phyloP scores from a whole-genome alignment of 2,797 vertebrate genomes.

The Furcifer pardalis region DNA sequence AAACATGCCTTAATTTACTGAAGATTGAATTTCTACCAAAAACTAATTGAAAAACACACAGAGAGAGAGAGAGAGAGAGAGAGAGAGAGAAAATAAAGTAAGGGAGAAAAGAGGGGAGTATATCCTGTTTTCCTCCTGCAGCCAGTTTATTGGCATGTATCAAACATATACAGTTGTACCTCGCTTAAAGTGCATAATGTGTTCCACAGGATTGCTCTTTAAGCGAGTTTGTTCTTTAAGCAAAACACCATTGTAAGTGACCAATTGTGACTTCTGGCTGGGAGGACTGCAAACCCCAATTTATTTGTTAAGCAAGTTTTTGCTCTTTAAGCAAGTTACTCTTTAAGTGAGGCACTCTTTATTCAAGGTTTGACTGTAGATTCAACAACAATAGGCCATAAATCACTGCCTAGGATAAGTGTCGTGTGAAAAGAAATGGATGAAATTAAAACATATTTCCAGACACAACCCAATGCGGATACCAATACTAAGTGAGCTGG shows the following conservation, averaged over 20 bases:
- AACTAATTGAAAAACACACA: neutral
- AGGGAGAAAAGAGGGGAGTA: neutral
- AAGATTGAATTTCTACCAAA: conserved; percentile 56
- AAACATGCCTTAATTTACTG: conserved; percentile 40
- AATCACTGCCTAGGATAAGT: conserved; percentile 67
- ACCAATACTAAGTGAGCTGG: conserved; percentile 58
- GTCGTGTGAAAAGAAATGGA: conserved; percentile 59
- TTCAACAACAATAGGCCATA: conserved; percentile 67
- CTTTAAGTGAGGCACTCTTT: too few relatives aligned
- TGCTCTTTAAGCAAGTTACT: too few relatives aligned
- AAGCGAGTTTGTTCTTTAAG: too few relatives aligned
- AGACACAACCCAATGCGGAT: conserved; percentile 53
- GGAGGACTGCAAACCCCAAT: too few relatives aligned
- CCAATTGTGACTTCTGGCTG: too few relatives aligned
- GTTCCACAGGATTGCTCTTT: too few relatives aligned
- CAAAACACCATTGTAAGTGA: too few relatives aligned
- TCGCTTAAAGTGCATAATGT: too few relatives aligned
- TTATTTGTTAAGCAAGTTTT: too few relatives aligned
- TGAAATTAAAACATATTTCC: conserved; percentile 72
- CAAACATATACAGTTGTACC: too few relatives aligned
- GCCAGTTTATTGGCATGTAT: conserved; percentile 54
- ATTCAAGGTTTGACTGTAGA: too few relatives aligned
- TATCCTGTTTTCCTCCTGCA: conserved; percentile 38
- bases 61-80: conserved; percentile 5
- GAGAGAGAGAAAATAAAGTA: conserved; percentile 30